Conservation (phyloP, 2,113 vertebrate species). For the Sclerurus mexicanus region DNA sequence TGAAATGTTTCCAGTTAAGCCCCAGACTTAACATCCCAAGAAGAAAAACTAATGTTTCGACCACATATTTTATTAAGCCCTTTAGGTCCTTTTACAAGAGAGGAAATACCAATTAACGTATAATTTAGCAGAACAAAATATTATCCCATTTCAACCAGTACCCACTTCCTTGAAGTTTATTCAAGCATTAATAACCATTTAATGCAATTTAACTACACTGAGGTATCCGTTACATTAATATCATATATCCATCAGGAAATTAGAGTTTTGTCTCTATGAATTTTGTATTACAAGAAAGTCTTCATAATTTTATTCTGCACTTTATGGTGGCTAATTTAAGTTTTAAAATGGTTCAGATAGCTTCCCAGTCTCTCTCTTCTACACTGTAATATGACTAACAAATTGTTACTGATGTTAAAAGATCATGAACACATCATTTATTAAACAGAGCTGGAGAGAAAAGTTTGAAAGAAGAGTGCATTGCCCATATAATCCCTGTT, state of each 20-base stretch:
- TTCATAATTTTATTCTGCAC: slow-evolving; percentile 77
- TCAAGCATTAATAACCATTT: slow-evolving; percentile 88
- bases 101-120: slow-evolving; percentile 86
- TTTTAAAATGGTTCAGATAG: slow-evolving; percentile 70
- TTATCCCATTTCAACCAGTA: slow-evolving; percentile 84
- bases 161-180: slow-evolving; percentile 87
- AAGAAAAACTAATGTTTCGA: slow-evolving; percentile 72
- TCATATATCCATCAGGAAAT: slow-evolving; percentile 86
- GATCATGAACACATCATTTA: slow-evolving; percentile 72
- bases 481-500: background rate
- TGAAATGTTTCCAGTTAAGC: slow-evolving; percentile 75
- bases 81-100: slow-evolving; percentile 83
- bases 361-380: slow-evolving; percentile 64
- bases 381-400: slow-evolving; percentile 69
- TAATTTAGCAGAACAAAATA: slow-evolving; percentile 87
- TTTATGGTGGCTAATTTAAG: slow-evolving; percentile 78
- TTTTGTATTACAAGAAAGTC: slow-evolving; percentile 81
- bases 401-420: slow-evolving; percentile 75
- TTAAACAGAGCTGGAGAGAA: slow-evolving; percentile 40
- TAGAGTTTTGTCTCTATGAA: slow-evolving; percentile 84
- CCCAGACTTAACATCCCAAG: slow-evolving; percentile 72
- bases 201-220: slow-evolving; percentile 85
- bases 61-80: slow-evolving; percentile 82
- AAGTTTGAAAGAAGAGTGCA: slow-evolving; percentile 1
- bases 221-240: slow-evolving; percentile 87